These are phyloP conservation scores for Ptyas mucosa DNA, from an alignment of 2,113 vertebrate genomes.

Conservation along the genomic window DNA sequence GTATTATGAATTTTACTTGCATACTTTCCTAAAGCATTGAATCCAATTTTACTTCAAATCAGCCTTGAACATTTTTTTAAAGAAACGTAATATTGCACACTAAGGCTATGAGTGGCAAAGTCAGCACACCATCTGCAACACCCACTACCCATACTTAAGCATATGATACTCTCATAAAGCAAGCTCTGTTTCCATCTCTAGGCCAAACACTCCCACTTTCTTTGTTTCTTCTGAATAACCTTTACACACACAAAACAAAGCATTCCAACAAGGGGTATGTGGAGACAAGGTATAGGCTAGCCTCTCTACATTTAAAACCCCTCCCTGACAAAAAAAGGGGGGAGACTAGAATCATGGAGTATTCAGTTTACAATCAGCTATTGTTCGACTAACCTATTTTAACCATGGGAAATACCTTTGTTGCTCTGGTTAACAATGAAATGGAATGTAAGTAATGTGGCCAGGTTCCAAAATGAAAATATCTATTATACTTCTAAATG, in stretches of 20 bases:
- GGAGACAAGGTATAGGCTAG: neutral
- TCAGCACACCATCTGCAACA: neutral
- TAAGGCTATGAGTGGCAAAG: neutral
- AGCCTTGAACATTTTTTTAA: neutral
- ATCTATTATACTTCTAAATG: slow-evolving; percentile 9
- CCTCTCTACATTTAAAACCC: neutral
- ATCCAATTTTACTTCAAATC: neutral
- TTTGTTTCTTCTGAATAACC: slow-evolving; percentile 16
- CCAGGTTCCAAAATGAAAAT: slow-evolving; percentile 7
- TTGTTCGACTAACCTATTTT: slow-evolving; percentile 12
- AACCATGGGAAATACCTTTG: slow-evolving; percentile 12
- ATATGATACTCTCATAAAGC: neutral
- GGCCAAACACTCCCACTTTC: neutral
- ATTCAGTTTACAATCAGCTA: slow-evolving; percentile 6
- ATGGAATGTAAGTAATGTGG: slow-evolving; percentile 12
- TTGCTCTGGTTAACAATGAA: neutral
- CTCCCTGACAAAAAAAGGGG: neutral
- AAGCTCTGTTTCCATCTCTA: neutral
- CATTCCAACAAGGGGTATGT: neutral
- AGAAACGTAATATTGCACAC: neutral
- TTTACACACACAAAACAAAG: slow-evolving; percentile 13
- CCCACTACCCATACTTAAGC: neutral
- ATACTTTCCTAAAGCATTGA: neutral
- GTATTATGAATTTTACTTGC: neutral
- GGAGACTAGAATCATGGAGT: neutral